Evolutionary conservation across 2,888 invertebrate genomes (phyloP), one percentile per base, ranked within the genome.

Genomic region (Calliphora vomitoria): DNA sequence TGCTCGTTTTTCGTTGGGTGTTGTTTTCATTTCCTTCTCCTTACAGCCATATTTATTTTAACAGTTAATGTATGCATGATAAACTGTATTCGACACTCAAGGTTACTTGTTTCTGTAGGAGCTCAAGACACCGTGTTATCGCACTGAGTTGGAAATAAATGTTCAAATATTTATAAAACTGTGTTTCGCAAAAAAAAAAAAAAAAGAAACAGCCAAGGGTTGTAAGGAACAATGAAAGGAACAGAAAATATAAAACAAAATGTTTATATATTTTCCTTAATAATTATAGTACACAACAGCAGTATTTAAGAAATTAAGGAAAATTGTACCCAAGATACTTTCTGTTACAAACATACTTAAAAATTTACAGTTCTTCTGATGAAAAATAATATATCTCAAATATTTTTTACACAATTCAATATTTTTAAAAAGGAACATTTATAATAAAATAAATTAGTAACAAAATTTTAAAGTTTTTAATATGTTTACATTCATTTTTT

Each of bases 21-120:
- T 11, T 44, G 35, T 15, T 69, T 18, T 15, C 35, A 35, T 50
- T 20, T 15, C 15, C 4, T 35, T 1, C 44, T 44, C 3, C 44
- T 10, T 44, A 13, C 44, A 44, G 44, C 44, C 44, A 44, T 44
- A 15, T 31, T 47, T 69, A 18, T 18, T 53, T 69, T 31, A 10
- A 8, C 18, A n/a, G 53, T 53, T 53, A 53, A 53, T 53, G 53
- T 53, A 53, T 53, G 53, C 13, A 35, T 44, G 44, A 53, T 18
- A 35, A 53, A 71, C n/a, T 53, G n/a, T 53, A 53, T 71, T 35
- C 11, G 13, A 35, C 35, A 38, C 53, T 71, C 53, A 44, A 47
- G 44, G 41, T 13, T 31, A 25, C 60, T 44, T 10, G 31, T 15
- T 31, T 4, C 38, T 8, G n/a, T 64, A 35, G 35, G 6, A 35